Base-by-base conservation (phyloP, 2,797 vertebrate species). In the Glossophaga mutica region DNA sequence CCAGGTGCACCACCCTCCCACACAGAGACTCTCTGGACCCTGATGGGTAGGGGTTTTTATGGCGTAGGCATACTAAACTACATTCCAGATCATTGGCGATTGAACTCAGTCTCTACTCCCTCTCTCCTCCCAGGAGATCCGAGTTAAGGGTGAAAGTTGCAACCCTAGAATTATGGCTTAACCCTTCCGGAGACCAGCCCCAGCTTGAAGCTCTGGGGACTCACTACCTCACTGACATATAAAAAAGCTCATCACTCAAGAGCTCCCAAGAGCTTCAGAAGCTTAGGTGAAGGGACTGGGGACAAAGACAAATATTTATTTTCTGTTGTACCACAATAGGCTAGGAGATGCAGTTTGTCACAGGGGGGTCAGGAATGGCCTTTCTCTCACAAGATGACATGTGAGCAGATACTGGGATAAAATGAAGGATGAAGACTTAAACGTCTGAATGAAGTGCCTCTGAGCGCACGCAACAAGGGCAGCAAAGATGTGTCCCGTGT, bases 191-290 rank as follows among this genome's bases (percentile, higher is more conserved):
- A 15, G 1, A 71, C 16, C 2, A 67, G 12, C 24, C 5, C 15
- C 22, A 50, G 14, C 14, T 12, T 37, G 18, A 48, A 88, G 9
- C 37, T 44, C 19, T 26, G 29, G 5, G 3, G 11, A 8, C 2
- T 8, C 37, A 44, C 10, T 6, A 62, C 32, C 32, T 46, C 46
- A 73, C 16, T 21, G 39, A 32, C 22, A 42, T 50, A 44, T 4
- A 2, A 39, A 52, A 37, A 32, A 4, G 2, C 1, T 29, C 21
- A 77, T 32, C 9, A 29, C 0, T 32, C 6, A 14, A 6, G 48
- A 55, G 4, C 21, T 29, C 22, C 15, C 8, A 29, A 42, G 21
- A 1, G 9, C 32, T 89, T 55, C 12, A 85, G 37, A 24, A 81
- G 9, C 2, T 26, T 32, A 8, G 26, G 44, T 3, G 24, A 39